A percentile compares a stretch with the other conserved stretches of the same genome.
phyloP scores from a whole-genome alignment of 2,113 vertebrate species.

The Gymnorhina tibicen region DNA sequence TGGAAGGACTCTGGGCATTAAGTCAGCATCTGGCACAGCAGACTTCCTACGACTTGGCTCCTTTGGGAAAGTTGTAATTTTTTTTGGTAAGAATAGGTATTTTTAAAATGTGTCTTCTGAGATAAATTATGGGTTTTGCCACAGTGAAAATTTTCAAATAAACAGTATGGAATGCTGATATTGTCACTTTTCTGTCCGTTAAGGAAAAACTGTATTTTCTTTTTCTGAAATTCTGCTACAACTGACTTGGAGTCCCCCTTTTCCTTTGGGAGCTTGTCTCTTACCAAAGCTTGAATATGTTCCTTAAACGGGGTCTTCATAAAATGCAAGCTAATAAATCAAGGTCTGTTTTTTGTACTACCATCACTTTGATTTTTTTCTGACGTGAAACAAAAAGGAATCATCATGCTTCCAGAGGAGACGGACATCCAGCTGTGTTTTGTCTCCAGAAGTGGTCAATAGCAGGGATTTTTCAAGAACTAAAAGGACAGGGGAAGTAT shows the following conservation, averaged over 20 bases:
- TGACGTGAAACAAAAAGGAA: neutral
- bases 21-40: neutral
- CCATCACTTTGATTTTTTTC: neutral
- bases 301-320: neutral
- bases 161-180: neutral
- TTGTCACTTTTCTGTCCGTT: accelerated
- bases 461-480: neutral
- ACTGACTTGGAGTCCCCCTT: accelerated
- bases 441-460: neutral
- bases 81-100: neutral
- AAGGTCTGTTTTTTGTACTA: neutral
- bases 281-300: neutral
- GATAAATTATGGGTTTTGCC: neutral
- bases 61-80: neutral
- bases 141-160: neutral
- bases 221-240: neutral
- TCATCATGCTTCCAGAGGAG: neutral
- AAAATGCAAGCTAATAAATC: neutral
- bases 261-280: neutral
- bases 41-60: neutral
- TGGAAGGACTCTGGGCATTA: neutral
- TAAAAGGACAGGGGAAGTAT: neutral
- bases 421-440: neutral
- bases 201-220: neutral
- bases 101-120: neutral